Evolutionary conservation across 2,797 vertebrate species (phyloP).

Genomic region (Oophaga sylvatica): DNA sequence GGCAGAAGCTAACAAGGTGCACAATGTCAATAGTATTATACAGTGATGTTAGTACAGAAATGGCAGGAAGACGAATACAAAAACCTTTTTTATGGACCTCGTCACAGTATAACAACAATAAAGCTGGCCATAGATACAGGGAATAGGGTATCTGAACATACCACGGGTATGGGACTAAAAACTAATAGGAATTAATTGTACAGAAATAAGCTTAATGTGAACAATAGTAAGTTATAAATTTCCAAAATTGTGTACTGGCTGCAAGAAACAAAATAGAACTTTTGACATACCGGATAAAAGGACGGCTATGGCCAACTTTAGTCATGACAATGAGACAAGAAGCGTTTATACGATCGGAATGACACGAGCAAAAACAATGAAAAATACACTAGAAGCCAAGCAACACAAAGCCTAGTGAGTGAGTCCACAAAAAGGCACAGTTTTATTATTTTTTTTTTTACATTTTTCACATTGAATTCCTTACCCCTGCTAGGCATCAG

Average conservation of each 20-base stretch:
- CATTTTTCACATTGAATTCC: slow-evolving; percentile 69
- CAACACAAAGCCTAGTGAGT: slow-evolving; percentile 60
- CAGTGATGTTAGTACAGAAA: neutral
- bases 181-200: neutral
- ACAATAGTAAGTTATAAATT: too few relatives aligned
- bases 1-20: neutral
- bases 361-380: neutral
- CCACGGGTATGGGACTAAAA: neutral
- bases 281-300: neutral
- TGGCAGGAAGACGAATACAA: neutral
- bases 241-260: too few relatives aligned
- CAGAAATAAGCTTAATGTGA: too few relatives aligned
- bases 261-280: neutral
- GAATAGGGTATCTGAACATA: neutral
- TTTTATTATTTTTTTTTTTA: slow-evolving; percentile 56
- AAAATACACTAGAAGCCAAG: slow-evolving; percentile 66
- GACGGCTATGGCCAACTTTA: neutral
- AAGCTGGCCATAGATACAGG: neutral
- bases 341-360: slow-evolving; percentile 8
- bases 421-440: slow-evolving; percentile 30
- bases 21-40: neutral
- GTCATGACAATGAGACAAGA: neutral
- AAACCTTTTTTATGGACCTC: neutral
- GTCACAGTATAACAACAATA: neutral
- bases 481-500: slow-evolving; percentile 84